Base-by-base conservation (phyloP, 2,888 invertebrate species). In the Agonopterix subpropinquella region DNA sequence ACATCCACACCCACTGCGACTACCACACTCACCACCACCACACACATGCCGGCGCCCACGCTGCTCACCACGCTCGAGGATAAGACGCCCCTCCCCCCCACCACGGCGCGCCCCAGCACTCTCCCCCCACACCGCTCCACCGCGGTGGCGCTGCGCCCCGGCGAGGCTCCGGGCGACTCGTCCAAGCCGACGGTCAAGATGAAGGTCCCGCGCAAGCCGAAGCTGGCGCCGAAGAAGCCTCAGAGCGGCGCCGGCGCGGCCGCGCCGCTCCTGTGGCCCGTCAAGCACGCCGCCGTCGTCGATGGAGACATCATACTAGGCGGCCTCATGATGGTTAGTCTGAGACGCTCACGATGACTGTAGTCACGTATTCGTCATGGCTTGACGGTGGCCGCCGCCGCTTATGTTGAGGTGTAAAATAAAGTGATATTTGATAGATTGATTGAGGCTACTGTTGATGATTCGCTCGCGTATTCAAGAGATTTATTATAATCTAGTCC, bases 231-330 rank as follows among this genome's bases (percentile, higher is more conserved):
- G 41, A 57, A 49, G 18, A 44, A 35, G 15, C 65, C 61, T 48
- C 11, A 42, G 3, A 62, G 52, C 52, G 50, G 53, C 10, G 11
- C 45, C 3, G 44, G 43, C 36, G 46, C 43, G 4, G 47, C 49
- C 36, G 43, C 11, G 41, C 46, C 39, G 44, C 47, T 28, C 48
- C 39, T 42, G 18, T 94, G 94, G 95, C 95, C 95, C 0, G 91
- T 94, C 36, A 95, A 95, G 72, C 91, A 91, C 58, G 93, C 95
- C 56, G 94, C 95, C 1, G 91, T 92, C n/a, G 91, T 96, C 7
- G 94, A 95, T 61, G 97, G 96, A 0, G 93, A 96, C 70, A 89
- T 97, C 53, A 91, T 95, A 35, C 88, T 97, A 15, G 97, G 97
- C 2, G 96, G 96, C 0, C 90, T 97, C 45, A 96, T 97, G 95